Base-by-base conservation (phyloP, 2,888 invertebrate species). In the Platycnemis pennipes region DNA sequence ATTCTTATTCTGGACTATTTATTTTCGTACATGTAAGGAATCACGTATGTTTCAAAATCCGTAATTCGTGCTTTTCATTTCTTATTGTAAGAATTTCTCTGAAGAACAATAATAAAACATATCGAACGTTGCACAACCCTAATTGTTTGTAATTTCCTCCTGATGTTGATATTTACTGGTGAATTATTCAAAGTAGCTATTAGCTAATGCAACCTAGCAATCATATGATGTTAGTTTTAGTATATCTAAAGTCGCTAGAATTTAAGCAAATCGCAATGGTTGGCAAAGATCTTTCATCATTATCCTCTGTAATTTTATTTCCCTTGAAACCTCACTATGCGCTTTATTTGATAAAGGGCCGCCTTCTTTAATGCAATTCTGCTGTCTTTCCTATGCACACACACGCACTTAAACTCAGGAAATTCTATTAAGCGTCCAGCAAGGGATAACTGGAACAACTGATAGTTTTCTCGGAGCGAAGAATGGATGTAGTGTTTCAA, bases 341-440 rank as follows among this genome's bases (percentile, higher is more conserved):
- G 63, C 63, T 91, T 91, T 44, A 42, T n/a, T 91, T 63, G 44
- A 63, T 91, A 91, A n/a, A 31, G 37, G 37, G 11, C 37, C 11
- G 13, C 37, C 37, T 77, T 91, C 63, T 69, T 63, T 69, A 37
- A 42, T n/a, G 44, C 31, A 31, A 19, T 26, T 37, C 69, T n/a
- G 42, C 49, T 53, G 87, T 31, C 26, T 89, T 22, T 53, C 37
- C 53, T 42, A 11, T 5, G 2, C 53, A 16, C 53, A 16, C 56
- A 37, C 89, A 42, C 88, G 31, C 88, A 26, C 56, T 89, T 56
- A 44, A 89, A 63, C 89, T 42, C 46, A 11, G 89, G 89, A 89
- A 89, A 89, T 89, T 89, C 89, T 89, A 89, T 89, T 89, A 89
- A 37, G 89, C 89, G 42, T 53, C 42, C 42, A 89, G 53, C 42